Conservation (phyloP, 2,113 vertebrate genomes). For the Copsychus sechellarum region DNA sequence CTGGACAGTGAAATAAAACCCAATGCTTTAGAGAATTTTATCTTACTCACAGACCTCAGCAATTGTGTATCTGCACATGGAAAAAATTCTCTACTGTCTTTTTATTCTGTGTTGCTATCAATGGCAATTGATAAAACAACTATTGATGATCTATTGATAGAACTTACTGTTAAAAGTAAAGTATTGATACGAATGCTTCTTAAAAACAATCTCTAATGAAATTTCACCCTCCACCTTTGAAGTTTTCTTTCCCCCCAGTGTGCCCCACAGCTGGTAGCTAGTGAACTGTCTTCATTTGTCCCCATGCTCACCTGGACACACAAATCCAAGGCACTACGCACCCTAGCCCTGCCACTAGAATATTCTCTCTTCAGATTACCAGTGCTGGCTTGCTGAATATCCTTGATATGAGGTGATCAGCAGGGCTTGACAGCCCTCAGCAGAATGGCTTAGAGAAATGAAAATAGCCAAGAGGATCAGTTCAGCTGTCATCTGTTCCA, state of each 20-base stretch:
- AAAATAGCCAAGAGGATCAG: background rate
- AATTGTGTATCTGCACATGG: background rate
- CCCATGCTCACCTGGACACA: background rate
- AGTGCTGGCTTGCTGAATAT: background rate
- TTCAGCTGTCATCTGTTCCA: background rate
- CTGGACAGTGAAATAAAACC: background rate
- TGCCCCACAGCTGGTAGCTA: background rate
- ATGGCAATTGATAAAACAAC: background rate
- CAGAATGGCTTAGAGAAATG: background rate
- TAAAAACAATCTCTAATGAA: background rate
- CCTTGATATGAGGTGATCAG: too few relatives aligned
- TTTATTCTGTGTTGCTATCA: background rate
- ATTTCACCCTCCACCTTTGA: background rate
- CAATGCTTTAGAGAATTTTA: background rate
- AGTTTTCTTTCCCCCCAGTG: background rate
- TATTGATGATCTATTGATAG: background rate
- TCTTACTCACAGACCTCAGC: background rate
- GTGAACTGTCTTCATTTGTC: background rate
- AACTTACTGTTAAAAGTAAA: background rate
- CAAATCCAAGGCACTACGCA: background rate
- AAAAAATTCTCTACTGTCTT: background rate
- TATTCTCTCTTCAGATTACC: background rate
- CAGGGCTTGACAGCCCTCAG: background rate
- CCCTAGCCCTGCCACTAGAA: background rate
- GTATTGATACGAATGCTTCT: background rate